Evolutionary conservation across 2,888 invertebrate genomes (phyloP).

Genomic region (Andrena flavipes): DNA sequence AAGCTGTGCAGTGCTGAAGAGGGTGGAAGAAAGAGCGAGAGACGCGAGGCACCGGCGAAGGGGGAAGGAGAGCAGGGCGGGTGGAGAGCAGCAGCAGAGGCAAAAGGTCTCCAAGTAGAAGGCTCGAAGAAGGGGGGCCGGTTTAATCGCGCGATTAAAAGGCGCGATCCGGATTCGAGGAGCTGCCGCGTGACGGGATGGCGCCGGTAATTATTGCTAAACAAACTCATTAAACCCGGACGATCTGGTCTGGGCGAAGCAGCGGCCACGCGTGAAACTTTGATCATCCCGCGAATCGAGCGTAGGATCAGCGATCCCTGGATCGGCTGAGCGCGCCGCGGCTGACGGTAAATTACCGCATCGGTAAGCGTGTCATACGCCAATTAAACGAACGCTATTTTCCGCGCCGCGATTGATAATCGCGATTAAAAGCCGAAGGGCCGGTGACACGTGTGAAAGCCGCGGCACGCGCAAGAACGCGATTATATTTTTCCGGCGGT

Average conservation of each 20-base stretch:
- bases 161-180: conserved; percentile 50
- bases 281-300: conserved; percentile 75
- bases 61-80: too few species aligned
- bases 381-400: conserved; percentile 78
- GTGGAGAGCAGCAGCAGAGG: neutral
- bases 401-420: conserved; percentile 75
- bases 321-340: conserved; percentile 67
- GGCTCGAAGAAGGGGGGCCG: conserved; percentile 6
- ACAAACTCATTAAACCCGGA: conserved; percentile 75
- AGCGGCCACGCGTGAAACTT: conserved; percentile 76
- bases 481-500: conserved; percentile 55
- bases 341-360: conserved; percentile 79
- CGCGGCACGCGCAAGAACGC: conserved; percentile 62
- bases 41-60: neutral
- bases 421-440: conserved; percentile 75
- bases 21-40: neutral
- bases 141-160: conserved; percentile 54
- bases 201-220: conserved; percentile 71
- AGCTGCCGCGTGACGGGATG: conserved; percentile 44
- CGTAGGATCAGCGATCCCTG: conserved; percentile 71
- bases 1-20: neutral
- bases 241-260: conserved; percentile 67
- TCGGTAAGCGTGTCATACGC: conserved; percentile 79
- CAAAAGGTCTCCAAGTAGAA: neutral
- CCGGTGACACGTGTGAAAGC: conserved; percentile 70